Conservation (phyloP, 2,888 invertebrate genomes). For the Cryptocephalus moraei region DNA sequence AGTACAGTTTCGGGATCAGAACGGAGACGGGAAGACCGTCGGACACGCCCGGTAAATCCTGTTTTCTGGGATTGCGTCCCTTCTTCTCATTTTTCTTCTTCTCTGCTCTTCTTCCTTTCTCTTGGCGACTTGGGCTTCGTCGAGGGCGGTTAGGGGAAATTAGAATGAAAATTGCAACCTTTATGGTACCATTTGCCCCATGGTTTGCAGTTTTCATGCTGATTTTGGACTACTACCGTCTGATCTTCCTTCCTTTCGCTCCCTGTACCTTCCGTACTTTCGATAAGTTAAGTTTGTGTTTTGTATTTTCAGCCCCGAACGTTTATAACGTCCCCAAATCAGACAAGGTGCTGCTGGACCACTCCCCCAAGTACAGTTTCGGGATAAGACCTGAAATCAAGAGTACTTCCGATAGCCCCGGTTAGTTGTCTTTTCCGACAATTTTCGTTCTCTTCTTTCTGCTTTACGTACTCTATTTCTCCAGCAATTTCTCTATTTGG, state of each 20-base stretch:
- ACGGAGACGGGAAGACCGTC: conserved; percentile 48
- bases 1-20: conserved; percentile 61
- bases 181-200: too few species aligned
- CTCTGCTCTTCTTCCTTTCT: neutral
- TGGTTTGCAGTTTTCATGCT: too few species aligned
- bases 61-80: neutral
- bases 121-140: conserved; percentile 2
- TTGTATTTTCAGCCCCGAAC: conserved; percentile 41
- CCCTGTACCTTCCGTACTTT: too few species aligned
- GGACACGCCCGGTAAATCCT: conserved; percentile 47
- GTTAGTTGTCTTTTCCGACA: conserved; percentile 12
- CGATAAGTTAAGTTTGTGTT: too few species aligned
- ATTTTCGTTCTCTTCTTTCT: neutral
- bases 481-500: too few species aligned
- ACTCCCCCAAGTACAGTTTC: conserved; percentile 57
- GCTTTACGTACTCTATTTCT: too few species aligned
- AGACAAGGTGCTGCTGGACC: conserved; percentile 37
- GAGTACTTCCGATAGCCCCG: conserved; percentile 55
- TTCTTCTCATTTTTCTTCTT: neutral
- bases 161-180: too few species aligned
- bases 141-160: too few species aligned
- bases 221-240: too few species aligned
- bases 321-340: conserved; percentile 47
- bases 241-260: too few species aligned
- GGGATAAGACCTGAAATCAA: conserved; percentile 53